Base-by-base conservation (phyloP, 2,888 invertebrate species). In the Hirtodrosophila histrioides region DNA sequence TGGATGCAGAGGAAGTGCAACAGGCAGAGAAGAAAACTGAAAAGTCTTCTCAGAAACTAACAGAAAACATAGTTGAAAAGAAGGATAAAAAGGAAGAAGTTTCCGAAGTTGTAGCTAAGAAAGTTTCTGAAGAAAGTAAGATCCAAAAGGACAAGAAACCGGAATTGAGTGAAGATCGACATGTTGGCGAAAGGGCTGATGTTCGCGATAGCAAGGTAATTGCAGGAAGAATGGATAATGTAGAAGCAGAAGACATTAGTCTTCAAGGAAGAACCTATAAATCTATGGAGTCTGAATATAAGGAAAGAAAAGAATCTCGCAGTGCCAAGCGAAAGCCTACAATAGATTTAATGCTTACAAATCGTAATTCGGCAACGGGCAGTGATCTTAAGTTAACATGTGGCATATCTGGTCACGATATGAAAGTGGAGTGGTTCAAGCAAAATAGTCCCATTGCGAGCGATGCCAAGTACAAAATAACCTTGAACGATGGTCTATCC, bases 351-450 rank as follows among this genome's bases (percentile, higher is more conserved):
- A 94, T 94, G 73, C 91, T 97, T 41, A 95, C 95, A 1, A 96
- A 97, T 84, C 93, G 96, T 76, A 95, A 95, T 4, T 95, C 95
- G 3, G 94, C 95, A 0, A 93, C 94, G 81, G 95, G 95, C 0
- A 95, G 95, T 12, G 93, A 95, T 74, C 94, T 96, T 2, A 96
- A 96, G 91, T 90, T 97, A 41, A 96, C 95, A 0, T 97, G 97
- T 88, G 95, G 95, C 63, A 94, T 96, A 10, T 92, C 96, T 43
- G 95, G 95, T 10, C 93, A 94, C 0, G 95, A 95, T 60, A 94
- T 95, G 27, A 92, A 92, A 27, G 92, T 96, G 8, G 93, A 94
- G 48, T 97, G 97, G 97, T 94, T 94, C 60, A 95, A 94, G 88
- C 95, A 96, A 88, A 95, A 95, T 0, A 89, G 92, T n/a, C 89